Percentiles rank a stretch among this genome's conserved stretches.
Evolutionary conservation across 1,140 invertebrate species (phyloP).

Genomic region (Drosophila pectinifera): DNA sequence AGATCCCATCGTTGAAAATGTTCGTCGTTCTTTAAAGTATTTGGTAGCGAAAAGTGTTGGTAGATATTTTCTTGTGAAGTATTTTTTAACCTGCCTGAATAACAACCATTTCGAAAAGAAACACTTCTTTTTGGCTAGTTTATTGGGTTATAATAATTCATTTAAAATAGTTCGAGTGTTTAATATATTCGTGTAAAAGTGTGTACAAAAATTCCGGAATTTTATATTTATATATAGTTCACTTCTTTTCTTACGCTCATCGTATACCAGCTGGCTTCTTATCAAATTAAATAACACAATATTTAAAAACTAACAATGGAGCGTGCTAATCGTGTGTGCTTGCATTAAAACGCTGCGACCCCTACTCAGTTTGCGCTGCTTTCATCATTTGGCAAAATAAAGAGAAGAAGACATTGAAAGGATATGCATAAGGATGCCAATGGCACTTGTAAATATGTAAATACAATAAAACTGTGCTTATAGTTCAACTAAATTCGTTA

Average conservation of each 20-base stretch:
- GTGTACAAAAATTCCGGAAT: conserved; percentile 68
- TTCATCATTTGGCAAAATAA: conserved; percentile 52
- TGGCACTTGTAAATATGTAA: conserved; percentile 60
- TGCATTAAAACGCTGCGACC: conserved; percentile 32
- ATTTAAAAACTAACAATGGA: conserved; percentile 72
- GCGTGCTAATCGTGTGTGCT: conserved; percentile 51
- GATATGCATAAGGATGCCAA: conserved; percentile 78
- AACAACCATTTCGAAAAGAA: not conserved
- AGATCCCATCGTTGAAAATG: too few relatives aligned
- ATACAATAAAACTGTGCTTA: conserved; percentile 69
- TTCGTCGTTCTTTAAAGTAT: not conserved
- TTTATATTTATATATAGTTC: conserved; percentile 33
- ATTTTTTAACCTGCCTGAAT: not conserved
- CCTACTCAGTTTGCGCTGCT: conserved; percentile 30
- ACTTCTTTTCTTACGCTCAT: conserved; percentile 13
- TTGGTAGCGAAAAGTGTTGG: too few relatives aligned
- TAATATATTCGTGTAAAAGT: conserved; percentile 54
- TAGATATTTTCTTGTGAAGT: not conserved
- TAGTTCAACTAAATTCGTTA: conserved; percentile 80
- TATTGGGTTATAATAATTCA: conserved; percentile 79
- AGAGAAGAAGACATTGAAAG: conserved; percentile 50
- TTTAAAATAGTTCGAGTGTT: conserved; percentile 74
- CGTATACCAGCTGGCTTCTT: conserved; percentile 74
- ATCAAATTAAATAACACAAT: conserved; percentile 81
- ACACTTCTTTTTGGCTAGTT: conserved; percentile 65